Conservation (phyloP, 2,113 vertebrate species). For the Vicugna pacos region DNA sequence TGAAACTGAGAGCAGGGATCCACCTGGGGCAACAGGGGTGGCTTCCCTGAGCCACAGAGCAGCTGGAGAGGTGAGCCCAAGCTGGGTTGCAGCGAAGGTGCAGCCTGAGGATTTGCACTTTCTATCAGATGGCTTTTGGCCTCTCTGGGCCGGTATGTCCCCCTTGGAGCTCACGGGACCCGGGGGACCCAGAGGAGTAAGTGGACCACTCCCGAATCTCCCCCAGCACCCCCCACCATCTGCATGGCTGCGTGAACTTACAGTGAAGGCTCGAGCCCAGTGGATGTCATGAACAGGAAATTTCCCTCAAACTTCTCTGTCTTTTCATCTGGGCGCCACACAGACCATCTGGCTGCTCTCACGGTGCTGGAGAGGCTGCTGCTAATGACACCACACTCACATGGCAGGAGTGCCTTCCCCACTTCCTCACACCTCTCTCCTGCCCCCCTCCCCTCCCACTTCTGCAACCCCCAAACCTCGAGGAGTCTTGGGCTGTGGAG, state of each 20-base stretch:
- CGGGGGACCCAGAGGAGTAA: rapidly evolving
- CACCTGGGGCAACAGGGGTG: too few species aligned
- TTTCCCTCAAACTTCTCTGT: neutral
- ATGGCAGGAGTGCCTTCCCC: rapidly evolving
- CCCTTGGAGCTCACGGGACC: neutral
- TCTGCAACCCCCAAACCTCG: neutral
- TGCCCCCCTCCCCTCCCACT: too few species aligned
- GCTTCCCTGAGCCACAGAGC: too few species aligned
- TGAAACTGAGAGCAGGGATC: too few species aligned
- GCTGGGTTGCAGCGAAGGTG: too few species aligned
- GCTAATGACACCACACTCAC: neutral
- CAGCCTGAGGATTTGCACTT: too few species aligned
- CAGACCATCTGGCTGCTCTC: conserved; percentile 47
- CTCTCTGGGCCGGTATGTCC: neutral
- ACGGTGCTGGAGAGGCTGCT: rapidly evolving
- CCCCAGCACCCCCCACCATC: neutral
- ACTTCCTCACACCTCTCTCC: neutral
- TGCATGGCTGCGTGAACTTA: neutral
- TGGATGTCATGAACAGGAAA: conserved; percentile 65
- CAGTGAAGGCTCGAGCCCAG: neutral
- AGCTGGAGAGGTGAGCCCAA: too few species aligned
- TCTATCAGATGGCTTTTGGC: neutral
- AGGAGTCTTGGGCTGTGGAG: neutral
- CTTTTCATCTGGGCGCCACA: neutral
- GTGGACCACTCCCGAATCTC: neutral